Percentiles rank a stretch among this genome's conserved stretches.
These are phyloP conservation scores for Fragum whitleyi DNA, from an alignment of 2,888 invertebrate species.

Conservation along the genomic window DNA sequence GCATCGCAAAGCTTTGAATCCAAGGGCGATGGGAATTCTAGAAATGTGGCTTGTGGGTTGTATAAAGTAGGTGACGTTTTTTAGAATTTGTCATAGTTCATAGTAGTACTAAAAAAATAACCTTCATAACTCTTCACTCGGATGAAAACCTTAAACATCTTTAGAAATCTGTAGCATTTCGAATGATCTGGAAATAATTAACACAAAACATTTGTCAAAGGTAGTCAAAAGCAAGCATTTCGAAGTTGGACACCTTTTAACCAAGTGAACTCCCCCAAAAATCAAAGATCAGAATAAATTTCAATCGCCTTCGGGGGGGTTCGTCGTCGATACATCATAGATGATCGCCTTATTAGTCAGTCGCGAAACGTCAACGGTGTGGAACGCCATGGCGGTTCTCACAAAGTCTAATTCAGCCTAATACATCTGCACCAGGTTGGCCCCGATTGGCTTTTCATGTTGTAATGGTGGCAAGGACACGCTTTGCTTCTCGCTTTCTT, in stretches of 20 bases:
- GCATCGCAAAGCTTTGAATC: too few species aligned
- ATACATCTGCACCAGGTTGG: slow-evolving; percentile 21
- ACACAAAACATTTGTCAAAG: too few species aligned
- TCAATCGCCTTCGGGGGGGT: slow-evolving; percentile 9
- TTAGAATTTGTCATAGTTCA: too few species aligned
- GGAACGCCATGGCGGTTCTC: slow-evolving; percentile 9
- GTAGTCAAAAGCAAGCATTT: too few species aligned
- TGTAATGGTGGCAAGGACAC: slow-evolving; percentile 12
- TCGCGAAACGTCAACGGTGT: slow-evolving; percentile 7
- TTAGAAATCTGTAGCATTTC: too few species aligned
- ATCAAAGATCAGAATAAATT: slow-evolving; percentile 14
- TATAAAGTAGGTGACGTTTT: too few species aligned
- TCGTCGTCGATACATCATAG: slow-evolving; percentile 20
- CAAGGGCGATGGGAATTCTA: too few species aligned
- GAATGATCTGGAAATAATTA: too few species aligned
- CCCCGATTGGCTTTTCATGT: slow-evolving; percentile 17
- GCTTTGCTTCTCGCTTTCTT: slow-evolving; percentile 4
- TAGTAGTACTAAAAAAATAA: too few species aligned
- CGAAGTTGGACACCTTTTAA: background rate
- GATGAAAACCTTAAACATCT: too few species aligned
- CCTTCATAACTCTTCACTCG: too few species aligned
- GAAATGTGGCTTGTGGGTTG: too few species aligned
- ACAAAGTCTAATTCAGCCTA: slow-evolving; percentile 2
- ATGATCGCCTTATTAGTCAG: slow-evolving; percentile 19
- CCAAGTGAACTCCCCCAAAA: background rate